Base-by-base conservation (phyloP, 2,888 invertebrate species). In the Tipula lateralis region DNA sequence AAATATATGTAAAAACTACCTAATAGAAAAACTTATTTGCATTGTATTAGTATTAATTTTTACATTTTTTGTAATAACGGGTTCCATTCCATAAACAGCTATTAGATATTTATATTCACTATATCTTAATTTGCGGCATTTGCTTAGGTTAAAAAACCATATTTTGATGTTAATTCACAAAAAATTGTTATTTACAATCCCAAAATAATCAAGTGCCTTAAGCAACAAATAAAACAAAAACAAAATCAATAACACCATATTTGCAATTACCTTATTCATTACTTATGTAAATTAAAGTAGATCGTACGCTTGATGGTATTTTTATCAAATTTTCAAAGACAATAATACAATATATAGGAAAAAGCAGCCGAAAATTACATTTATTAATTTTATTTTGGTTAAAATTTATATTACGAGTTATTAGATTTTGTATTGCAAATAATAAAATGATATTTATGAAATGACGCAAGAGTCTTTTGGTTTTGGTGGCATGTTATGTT, bases 401-500 rank as follows among this genome's bases (percentile, higher is more conserved):
- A 19, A 34, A n/a, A 83, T 83, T 34, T 83, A 82, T 82, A 30
- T 82, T 30, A 82, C 6, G 4, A 30, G 32, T 36, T 19, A 19
- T 36, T 83, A 19, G 16, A 19, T 83, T 30, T 34, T 13, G 34
- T 36, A 16, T 30, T 34, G 13, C 19, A 7, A 13, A 83, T 24
- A 36, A 12, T 19, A 19, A 83, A 19, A 7, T 34, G 16, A 36
- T 12, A 19, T 19, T 83, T 84, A 90, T 81, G 88, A 88, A 86
- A 90, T 88, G 87, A 88, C 87, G 87, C 90, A 90, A 86, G 89
- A 88, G 86, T 90, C 90, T 88, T 88, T 90, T 86, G 87, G 16
- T 29, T 83, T 29, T n/a, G 30, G 1, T 50, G 30, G 4, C 16
- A 39, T 39, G 9, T 83, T 39, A 16, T 39, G 19, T 0, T 83